Evolutionary conservation across 2,888 invertebrate genomes (phyloP).

Genomic region (Ormyrus labotus): DNA sequence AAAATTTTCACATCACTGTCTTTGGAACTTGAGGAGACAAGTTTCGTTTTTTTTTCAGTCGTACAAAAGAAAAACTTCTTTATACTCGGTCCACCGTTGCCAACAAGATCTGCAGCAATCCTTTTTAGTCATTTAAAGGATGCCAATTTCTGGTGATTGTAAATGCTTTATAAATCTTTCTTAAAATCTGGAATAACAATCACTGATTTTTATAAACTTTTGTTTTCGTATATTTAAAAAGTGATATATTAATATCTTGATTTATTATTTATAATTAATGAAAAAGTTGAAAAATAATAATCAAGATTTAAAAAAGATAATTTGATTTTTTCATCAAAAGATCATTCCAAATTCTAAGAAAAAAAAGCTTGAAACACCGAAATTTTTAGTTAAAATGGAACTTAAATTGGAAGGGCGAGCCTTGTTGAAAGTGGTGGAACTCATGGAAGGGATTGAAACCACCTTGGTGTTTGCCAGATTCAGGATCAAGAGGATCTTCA

Average conservation of each 20-base stretch:
- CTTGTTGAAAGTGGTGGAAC: slow-evolving; percentile 79
- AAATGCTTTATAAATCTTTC: slow-evolving; percentile 9
- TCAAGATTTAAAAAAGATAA: too few relatives aligned
- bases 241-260: neutral
- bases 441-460: slow-evolving; percentile 84
- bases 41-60: slow-evolving; percentile 37
- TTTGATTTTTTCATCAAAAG: neutral
- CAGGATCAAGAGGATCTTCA: slow-evolving; percentile 97
- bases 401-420: slow-evolving; percentile 96
- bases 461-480: slow-evolving; percentile 81
- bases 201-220: neutral
- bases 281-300: too few relatives aligned
- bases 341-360: neutral
- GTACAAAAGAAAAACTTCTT: slow-evolving; percentile 26
- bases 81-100: slow-evolving; percentile 33
- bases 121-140: neutral
- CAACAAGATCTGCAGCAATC: slow-evolving; percentile 16
- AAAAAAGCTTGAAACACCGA: neutral
- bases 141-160: slow-evolving; percentile 20
- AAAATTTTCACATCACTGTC: slow-evolving; percentile 42
- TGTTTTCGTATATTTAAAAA: slow-evolving; percentile 8
- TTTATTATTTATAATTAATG: slow-evolving; percentile 3
- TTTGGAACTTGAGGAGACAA: slow-evolving; percentile 48
- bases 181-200: slow-evolving; percentile 9
- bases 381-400: slow-evolving; percentile 91